A percentile compares a stretch with the other conserved stretches of the same genome.
Conservation (phyloP, 2,888 invertebrate species). For the Tanypteryx hageni region DNA sequence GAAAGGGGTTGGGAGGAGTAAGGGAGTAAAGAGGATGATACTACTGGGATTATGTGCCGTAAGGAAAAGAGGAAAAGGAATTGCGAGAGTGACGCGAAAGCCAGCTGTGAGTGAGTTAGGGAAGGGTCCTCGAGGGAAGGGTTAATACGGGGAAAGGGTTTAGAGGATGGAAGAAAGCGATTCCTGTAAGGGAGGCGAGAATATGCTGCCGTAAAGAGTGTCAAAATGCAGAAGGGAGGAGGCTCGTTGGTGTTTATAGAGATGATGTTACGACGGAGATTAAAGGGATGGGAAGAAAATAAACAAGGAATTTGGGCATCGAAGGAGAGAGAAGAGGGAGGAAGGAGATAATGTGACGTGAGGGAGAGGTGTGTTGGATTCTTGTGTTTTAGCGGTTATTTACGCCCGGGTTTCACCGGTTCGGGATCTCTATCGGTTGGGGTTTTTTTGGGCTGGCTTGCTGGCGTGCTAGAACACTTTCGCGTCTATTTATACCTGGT, state of each 20-base stretch:
- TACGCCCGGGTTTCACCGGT: background rate
- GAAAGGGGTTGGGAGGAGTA: no score
- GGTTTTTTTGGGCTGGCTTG: background rate
- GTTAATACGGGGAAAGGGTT: background rate
- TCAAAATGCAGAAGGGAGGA: background rate
- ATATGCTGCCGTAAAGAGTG: background rate
- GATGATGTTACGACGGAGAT: background rate
- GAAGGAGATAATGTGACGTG: background rate
- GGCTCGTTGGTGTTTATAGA: background rate
- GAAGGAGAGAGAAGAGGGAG: background rate
- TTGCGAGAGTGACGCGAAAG: background rate
- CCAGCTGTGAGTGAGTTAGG: background rate
- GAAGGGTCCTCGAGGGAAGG: background rate
- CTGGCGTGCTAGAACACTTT: background rate
- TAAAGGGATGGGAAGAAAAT: background rate
- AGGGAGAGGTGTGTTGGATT: background rate
- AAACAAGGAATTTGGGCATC: background rate
- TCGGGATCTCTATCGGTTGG: background rate
- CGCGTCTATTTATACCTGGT: background rate
- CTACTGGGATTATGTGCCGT: no score
- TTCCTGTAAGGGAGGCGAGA: background rate
- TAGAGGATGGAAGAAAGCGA: background rate
- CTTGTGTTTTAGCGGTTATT: background rate
- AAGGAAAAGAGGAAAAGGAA: background rate
- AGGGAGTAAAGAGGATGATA: no score